These are phyloP conservation scores for Lithophane semibrunnea DNA, from an alignment of 2,888 invertebrate species.

Conservation along the genomic window DNA sequence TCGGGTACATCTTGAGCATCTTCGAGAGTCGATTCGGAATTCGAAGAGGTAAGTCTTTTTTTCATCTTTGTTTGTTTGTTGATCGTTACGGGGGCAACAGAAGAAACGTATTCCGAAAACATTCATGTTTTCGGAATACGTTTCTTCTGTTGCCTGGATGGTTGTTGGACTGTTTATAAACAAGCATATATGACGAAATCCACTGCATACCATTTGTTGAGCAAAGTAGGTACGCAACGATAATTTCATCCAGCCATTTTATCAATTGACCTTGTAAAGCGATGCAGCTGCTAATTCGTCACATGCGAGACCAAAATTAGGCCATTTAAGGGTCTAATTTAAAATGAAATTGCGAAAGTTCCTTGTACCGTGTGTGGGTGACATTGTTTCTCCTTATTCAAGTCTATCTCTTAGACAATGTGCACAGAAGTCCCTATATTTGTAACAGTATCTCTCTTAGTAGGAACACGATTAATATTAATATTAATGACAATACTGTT, in stretches of 20 bases:
- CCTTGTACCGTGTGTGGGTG: not conserved
- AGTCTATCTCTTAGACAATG: not conserved
- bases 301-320: slow-evolving; percentile 23
- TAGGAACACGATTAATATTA: slow-evolving; percentile 43
- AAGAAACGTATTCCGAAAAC: not conserved
- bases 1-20: slow-evolving; percentile 84
- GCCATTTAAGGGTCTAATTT: not conserved
- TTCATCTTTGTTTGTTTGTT: not conserved
- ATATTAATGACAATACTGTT: slow-evolving; percentile 43
- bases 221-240: not conserved
- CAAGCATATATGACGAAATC: slow-evolving; percentile 1
- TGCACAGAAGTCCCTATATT: not conserved
- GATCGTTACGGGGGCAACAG: no score
- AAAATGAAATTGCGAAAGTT: slow-evolving; percentile 9
- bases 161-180: not conserved
- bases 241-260: not conserved
- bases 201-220: not conserved
- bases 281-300: slow-evolving; percentile 25
- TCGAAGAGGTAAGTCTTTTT: slow-evolving; percentile 76
- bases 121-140: no score
- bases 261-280: slow-evolving; percentile 25
- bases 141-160: no score
- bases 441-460: slow-evolving; percentile 6
- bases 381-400: not conserved
- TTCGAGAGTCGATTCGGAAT: slow-evolving; percentile 84